These are phyloP conservation scores for Apaloderma vittatum DNA, from an alignment of 2,113 vertebrate genomes.

Conservation along the genomic window DNA sequence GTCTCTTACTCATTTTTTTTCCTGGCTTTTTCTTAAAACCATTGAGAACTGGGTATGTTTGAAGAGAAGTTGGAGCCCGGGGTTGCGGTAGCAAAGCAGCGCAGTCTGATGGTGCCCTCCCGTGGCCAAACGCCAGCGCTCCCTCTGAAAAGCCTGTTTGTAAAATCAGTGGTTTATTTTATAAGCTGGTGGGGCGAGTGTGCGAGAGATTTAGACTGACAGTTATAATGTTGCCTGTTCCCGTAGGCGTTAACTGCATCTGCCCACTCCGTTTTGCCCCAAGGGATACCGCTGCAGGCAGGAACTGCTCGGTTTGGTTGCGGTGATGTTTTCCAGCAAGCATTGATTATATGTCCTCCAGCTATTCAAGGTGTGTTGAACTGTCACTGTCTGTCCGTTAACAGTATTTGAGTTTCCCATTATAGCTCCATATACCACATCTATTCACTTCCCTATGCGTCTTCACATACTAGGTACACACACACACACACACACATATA, in stretches of 20 bases:
- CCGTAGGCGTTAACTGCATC: constrained; percentile 89
- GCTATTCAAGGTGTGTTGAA: constrained; percentile 89
- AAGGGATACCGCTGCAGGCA: constrained; percentile 92
- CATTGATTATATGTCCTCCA: constrained; percentile 94
- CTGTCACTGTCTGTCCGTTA: not conserved
- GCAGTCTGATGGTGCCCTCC: constrained; percentile 29
- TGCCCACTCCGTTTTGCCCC: constrained; percentile 91
- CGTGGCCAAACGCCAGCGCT: not conserved
- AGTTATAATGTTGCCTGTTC: not conserved
- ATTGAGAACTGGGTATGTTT: not conserved
- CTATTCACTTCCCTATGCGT: too few species aligned
- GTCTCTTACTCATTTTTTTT: not conserved
- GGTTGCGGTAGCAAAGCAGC: not conserved
- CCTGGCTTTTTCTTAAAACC: not conserved
- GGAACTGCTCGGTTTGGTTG: constrained; percentile 94
- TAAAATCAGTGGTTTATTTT: not conserved
- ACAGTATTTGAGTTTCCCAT: not conserved
- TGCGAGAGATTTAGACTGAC: not conserved
- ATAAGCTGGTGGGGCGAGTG: not conserved
- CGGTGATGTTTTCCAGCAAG: constrained; percentile 94
- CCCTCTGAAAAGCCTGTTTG: not conserved
- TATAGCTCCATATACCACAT: not conserved
- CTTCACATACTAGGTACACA: too few species aligned
- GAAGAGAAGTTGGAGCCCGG: not conserved
- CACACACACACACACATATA: fast-evolving